Percentiles rank a stretch among this genome's conserved stretches.
Evolutionary conservation across 2,888 invertebrate species (phyloP).

Genomic region (Tipula helvola): DNA sequence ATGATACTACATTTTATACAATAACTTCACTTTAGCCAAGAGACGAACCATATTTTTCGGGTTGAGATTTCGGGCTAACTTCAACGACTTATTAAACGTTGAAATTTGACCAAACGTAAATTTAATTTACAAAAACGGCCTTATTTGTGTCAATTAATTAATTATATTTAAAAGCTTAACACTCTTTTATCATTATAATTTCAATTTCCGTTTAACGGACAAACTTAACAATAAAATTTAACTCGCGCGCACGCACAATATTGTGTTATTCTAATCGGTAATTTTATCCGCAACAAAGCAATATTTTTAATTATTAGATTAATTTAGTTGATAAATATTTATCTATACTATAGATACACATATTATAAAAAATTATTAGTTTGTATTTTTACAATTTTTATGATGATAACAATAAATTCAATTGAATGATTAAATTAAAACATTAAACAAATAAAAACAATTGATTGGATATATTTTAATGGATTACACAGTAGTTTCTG

Average conservation of each 20-base stretch:
- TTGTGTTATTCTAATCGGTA: background rate
- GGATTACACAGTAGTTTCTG: background rate
- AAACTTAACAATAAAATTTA: background rate
- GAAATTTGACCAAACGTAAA: too few relatives aligned
- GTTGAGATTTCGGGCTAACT: too few relatives aligned
- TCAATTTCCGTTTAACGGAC: background rate
- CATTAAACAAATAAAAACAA: background rate
- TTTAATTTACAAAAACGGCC: too few relatives aligned
- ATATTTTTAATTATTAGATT: background rate
- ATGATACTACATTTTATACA: too few relatives aligned
- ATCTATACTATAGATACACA: background rate
- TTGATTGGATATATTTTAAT: conserved; percentile 4
- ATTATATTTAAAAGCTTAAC: background rate
- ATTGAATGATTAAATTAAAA: background rate
- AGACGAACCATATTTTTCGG: too few relatives aligned
- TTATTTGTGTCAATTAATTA: too few relatives aligned
- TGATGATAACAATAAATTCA: background rate
- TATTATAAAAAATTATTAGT: background rate
- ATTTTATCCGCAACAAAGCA: background rate
- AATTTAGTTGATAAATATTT: background rate
- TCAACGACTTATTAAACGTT: too few relatives aligned
- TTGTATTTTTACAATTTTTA: background rate
- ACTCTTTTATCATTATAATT: background rate
- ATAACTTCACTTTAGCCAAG: too few relatives aligned
- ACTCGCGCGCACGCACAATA: background rate